Evolutionary conservation across 2,113 vertebrate species (phyloP).

Genomic region (Hyperopisus bebe): DNA sequence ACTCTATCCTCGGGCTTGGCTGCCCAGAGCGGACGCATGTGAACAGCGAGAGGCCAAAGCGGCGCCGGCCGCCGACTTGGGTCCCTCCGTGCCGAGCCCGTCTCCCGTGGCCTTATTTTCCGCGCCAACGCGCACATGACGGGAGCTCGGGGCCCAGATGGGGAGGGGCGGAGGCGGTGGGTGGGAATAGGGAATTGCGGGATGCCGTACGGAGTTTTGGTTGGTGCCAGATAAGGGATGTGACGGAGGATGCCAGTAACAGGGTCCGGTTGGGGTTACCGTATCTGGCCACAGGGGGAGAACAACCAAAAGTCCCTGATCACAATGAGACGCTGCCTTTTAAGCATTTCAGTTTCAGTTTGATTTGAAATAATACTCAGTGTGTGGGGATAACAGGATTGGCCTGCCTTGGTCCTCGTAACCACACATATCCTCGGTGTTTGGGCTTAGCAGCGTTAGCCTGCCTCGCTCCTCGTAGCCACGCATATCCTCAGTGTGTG

Average conservation of each 20-base stretch:
- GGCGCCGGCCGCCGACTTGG: background rate
- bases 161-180: background rate
- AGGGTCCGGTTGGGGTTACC: background rate
- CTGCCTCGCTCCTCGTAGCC: background rate
- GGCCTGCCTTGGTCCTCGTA: background rate
- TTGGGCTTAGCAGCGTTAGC: background rate
- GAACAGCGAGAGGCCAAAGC: conserved; percentile 18
- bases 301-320: background rate
- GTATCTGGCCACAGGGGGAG: background rate
- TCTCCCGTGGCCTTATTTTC: background rate
- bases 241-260: no score
- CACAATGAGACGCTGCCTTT: background rate
- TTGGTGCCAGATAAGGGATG: background rate
- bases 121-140: conserved; percentile 8
- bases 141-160: conserved; percentile 6
- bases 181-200: background rate
- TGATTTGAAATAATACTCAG: background rate
- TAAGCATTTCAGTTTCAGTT: background rate
- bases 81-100: background rate
- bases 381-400: background rate
- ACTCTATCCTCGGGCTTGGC: conserved; percentile 37
- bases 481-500: background rate
- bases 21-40: conserved; percentile 30
- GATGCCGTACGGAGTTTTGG: background rate
- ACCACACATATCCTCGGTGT: background rate